Evolutionary conservation across 2,797 vertebrate genomes (phyloP).

Genomic region (Pangasius mekongensis): DNA sequence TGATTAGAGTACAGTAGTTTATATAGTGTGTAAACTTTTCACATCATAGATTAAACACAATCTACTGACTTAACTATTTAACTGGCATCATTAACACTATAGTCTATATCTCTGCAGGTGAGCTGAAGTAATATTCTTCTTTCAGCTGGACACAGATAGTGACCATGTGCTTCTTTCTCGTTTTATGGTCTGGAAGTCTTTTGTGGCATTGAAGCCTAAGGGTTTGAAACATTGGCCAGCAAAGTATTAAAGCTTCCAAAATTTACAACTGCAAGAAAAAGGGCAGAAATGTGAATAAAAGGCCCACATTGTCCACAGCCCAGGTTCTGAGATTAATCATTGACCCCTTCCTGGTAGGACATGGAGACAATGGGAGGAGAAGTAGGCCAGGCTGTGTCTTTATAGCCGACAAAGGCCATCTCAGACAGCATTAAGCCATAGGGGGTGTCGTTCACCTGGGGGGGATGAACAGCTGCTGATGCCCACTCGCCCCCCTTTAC

Average conservation of each 20-base stretch:
- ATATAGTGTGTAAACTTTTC: not conserved
- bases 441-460: constrained; percentile 61
- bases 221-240: constrained; percentile 15
- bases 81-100: not conserved
- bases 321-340: constrained; percentile 60
- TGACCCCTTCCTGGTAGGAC: constrained; percentile 56
- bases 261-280: constrained; percentile 27
- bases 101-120: constrained; percentile 18
- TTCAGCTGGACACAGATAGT: constrained; percentile 5
- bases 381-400: constrained; percentile 55
- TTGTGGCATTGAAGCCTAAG: not conserved
- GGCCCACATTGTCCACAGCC: constrained; percentile 35
- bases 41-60: not conserved
- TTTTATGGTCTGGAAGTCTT: not conserved
- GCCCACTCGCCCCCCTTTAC: constrained; percentile 43
- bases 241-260: constrained; percentile 13
- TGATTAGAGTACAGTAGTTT: not conserved
- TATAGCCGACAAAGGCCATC: constrained; percentile 55
- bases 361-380: constrained; percentile 54
- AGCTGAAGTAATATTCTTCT: not conserved
- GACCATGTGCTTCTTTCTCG: constrained; percentile 15
- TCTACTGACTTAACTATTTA: not conserved
- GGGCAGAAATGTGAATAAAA: constrained; percentile 43
- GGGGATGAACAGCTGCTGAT: constrained; percentile 62
- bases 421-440: constrained; percentile 65